These are phyloP conservation scores for Anabacerthia variegaticeps DNA, from an alignment of 2,797 vertebrate species.

Conservation along the genomic window DNA sequence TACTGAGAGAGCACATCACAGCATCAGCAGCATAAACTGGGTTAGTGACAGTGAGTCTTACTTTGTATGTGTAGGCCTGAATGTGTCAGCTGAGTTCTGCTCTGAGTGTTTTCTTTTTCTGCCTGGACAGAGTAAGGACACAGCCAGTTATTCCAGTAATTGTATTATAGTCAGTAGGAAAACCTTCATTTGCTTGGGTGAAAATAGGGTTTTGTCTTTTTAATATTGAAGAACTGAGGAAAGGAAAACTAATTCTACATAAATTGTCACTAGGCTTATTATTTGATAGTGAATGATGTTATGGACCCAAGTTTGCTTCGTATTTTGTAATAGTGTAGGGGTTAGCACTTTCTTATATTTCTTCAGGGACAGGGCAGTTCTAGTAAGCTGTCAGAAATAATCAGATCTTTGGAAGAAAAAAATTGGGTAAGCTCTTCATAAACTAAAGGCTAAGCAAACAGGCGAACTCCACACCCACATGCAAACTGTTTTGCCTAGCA, in stretches of 20 bases:
- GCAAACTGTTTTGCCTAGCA: not conserved
- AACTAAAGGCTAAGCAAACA: not conserved
- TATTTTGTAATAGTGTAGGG: not conserved
- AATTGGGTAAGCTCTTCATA: not conserved
- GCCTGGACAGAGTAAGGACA: not conserved
- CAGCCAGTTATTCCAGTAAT: not conserved
- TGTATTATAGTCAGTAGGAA: not conserved
- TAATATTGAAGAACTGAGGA: not conserved
- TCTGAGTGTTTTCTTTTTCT: not conserved
- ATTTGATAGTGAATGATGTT: not conserved
- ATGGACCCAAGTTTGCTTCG: not conserved
- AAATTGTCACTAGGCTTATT: not conserved
- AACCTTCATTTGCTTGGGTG: not conserved
- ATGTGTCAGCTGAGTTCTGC: not conserved
- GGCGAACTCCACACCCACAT: not conserved
- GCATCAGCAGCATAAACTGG: not conserved
- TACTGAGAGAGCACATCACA: not conserved
- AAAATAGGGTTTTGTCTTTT: not conserved
- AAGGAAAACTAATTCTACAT: not conserved
- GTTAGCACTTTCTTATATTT: not conserved
- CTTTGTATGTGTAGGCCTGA: accelerated
- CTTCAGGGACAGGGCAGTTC: not conserved
- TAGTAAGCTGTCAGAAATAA: not conserved
- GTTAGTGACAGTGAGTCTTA: not conserved
- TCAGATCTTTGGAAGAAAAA: not conserved